Evolutionary conservation across 2,113 vertebrate species (phyloP).

Genomic region (Cebidichthys violaceus): DNA sequence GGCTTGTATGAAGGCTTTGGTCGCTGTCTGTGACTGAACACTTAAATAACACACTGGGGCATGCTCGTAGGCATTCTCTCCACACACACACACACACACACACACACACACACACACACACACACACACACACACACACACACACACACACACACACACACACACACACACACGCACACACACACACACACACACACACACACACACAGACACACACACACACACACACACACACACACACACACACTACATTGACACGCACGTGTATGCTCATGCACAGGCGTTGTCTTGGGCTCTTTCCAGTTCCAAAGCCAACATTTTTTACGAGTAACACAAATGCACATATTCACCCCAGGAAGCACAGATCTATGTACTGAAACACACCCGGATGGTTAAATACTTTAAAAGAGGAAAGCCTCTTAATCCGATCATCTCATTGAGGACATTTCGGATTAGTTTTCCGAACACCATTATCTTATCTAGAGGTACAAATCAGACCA

Average conservation of each 20-base stretch:
- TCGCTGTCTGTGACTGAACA: conserved; percentile 70
- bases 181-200: conserved; percentile 22
- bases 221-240: conserved; percentile 44
- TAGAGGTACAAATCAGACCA: not conserved
- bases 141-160: conserved; percentile 22
- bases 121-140: conserved; percentile 24
- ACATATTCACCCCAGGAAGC: conserved; percentile 36
- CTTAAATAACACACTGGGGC: conserved; percentile 72
- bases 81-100: conserved; percentile 37
- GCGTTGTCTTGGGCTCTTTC: conserved; percentile 59
- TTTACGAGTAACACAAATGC: conserved; percentile 41
- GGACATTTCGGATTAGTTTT: conserved; percentile 18
- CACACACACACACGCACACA: conserved; percentile 41
- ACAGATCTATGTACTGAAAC: conserved; percentile 30
- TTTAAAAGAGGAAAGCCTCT: conserved; percentile 12
- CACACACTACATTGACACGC: not conserved
- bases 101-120: conserved; percentile 21
- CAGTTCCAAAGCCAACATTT: conserved; percentile 41
- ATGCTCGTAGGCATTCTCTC: conserved; percentile 50
- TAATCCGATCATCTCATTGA: not conserved
- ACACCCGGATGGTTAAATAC: conserved; percentile 1
- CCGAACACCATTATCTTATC: not conserved
- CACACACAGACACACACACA: not conserved
- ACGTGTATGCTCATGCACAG: conserved; percentile 38
- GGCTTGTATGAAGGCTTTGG: conserved; percentile 67